Percentiles rank a stretch among this genome's conserved stretches.
phyloP scores from a whole-genome alignment of 2,113 vertebrate species.

The Zosterops pallidus region DNA sequence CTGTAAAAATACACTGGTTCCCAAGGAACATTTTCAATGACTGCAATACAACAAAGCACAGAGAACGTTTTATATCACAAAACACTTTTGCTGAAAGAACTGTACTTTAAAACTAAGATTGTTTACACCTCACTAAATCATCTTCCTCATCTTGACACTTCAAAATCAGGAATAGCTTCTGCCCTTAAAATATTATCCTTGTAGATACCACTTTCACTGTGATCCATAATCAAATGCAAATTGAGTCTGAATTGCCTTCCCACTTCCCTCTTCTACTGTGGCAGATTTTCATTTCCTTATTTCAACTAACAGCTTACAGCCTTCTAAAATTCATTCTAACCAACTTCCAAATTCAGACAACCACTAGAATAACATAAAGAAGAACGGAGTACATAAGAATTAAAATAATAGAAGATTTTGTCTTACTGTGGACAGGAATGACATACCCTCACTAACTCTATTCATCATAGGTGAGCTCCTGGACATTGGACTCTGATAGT shows the following conservation, averaged over 20 bases:
- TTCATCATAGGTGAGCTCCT: slow-evolving; percentile 92
- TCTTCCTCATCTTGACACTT: neutral
- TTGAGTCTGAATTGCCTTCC: neutral
- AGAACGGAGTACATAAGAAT: neutral
- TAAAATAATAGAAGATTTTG: neutral
- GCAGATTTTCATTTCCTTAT: neutral
- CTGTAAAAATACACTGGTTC: neutral
- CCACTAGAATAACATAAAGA: neutral
- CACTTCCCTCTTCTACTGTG: neutral
- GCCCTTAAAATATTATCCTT: neutral
- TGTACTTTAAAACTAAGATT: neutral
- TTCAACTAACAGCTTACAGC: neutral
- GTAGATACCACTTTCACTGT: neutral
- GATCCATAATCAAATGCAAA: neutral
- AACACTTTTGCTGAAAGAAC: neutral
- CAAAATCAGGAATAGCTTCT: neutral
- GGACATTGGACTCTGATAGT: slow-evolving; percentile 86
- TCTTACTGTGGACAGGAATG: neutral
- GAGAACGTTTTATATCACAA: neutral
- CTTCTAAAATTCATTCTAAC: neutral
- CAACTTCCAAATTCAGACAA: neutral
- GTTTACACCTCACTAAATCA: neutral
- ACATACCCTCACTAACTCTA: slow-evolving; percentile 85
- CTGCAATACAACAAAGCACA: neutral
- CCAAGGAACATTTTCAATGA: neutral